phyloP scores from a whole-genome alignment of 2,888 invertebrate genomes.

The Eurytoma adleriae region DNA sequence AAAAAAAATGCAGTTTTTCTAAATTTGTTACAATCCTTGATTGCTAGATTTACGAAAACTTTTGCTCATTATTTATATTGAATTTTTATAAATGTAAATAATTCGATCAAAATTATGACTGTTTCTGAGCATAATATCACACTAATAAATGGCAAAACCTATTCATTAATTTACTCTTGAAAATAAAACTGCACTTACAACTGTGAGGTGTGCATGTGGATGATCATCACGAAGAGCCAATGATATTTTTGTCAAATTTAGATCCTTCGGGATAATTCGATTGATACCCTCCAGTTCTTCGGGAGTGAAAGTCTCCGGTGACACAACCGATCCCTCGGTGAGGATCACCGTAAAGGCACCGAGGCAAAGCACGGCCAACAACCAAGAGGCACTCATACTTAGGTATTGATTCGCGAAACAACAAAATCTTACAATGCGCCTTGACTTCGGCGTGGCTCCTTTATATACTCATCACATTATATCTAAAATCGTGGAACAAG shows the following conservation, averaged over 20 bases:
- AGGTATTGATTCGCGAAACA: not conserved
- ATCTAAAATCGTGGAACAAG: not conserved
- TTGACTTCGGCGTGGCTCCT: not conserved
- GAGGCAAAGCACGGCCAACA: not conserved
- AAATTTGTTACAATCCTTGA: too few relatives aligned
- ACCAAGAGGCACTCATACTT: not conserved
- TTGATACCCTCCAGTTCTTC: not conserved
- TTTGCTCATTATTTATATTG: too few relatives aligned
- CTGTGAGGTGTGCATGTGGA: constrained; percentile 16
- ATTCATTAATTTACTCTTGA: too few relatives aligned
- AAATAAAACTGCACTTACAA: constrained; percentile 19
- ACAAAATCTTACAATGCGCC: not conserved
- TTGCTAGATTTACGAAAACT: too few relatives aligned
- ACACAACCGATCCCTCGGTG: not conserved
- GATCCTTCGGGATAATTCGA: not conserved
- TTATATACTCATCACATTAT: constrained; percentile 2
- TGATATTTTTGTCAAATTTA: constrained; percentile 29
- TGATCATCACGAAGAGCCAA: constrained; percentile 1
- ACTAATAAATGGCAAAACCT: too few relatives aligned
- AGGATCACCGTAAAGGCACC: not conserved
- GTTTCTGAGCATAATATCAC: too few relatives aligned
- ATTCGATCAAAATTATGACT: too few relatives aligned
- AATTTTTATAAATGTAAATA: too few relatives aligned
- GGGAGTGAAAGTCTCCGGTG: not conserved
- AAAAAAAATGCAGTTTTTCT: too few relatives aligned